These are phyloP conservation scores for Drosophila hamatofila DNA, from an alignment of 2,888 invertebrate genomes.

Conservation along the genomic window DNA sequence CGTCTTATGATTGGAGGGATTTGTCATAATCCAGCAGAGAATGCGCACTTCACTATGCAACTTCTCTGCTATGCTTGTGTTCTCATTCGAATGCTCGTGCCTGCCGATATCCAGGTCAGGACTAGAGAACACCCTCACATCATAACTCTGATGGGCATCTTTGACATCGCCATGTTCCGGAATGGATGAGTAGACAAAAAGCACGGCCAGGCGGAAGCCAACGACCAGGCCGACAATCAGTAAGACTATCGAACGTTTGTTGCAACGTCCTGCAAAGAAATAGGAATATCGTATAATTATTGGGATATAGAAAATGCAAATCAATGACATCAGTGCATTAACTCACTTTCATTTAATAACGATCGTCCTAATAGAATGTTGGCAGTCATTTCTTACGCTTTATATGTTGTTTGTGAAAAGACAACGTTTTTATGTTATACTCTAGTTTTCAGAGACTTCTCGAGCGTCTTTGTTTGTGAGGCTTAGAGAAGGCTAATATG, in stretches of 20 bases:
- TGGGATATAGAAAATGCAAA: too few relatives aligned
- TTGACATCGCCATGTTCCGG: constrained; percentile 78
- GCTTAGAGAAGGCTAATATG: too few relatives aligned
- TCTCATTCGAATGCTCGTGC: constrained; percentile 88
- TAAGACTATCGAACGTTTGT: constrained; percentile 83
- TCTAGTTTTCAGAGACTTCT: too few relatives aligned
- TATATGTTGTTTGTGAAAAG: too few relatives aligned
- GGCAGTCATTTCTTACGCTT: too few relatives aligned
- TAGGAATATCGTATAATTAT: too few relatives aligned
- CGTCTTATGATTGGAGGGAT: constrained; percentile 93
- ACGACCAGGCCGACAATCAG: constrained; percentile 84
- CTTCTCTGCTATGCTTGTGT: constrained; percentile 89
- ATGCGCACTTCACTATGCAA: constrained; percentile 92
- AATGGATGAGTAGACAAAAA: constrained; percentile 82
- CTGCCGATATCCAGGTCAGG: constrained; percentile 85
- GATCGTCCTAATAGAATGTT: too few relatives aligned
- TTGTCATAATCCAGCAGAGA: constrained; percentile 99
- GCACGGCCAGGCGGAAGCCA: constrained; percentile 84
- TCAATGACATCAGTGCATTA: too few relatives aligned
- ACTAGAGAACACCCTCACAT: constrained; percentile 84
- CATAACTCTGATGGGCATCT: constrained; percentile 85
- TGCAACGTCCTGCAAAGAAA: constrained; percentile 86
- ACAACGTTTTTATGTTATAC: too few relatives aligned
- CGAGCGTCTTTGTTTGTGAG: too few relatives aligned
- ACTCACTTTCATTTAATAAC: too few relatives aligned